Evolutionary conservation across 2,797 vertebrate species (phyloP).

Genomic region (Prionace glauca): DNA sequence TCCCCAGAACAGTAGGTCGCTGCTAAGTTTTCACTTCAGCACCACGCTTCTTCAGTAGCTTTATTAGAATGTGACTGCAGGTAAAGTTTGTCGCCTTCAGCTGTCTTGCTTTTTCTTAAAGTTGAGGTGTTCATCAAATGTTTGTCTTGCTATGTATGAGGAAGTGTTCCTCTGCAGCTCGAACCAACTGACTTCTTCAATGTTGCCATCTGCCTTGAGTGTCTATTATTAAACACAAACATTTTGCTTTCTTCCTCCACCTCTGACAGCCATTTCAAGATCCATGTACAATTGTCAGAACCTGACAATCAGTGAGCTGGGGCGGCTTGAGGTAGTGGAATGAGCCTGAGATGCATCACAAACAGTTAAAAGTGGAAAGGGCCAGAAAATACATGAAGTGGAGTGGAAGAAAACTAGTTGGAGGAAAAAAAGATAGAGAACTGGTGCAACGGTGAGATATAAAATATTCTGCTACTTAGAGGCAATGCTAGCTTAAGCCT

Average conservation of each 20-base stretch:
- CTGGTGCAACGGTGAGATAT: background rate
- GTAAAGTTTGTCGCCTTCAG: background rate
- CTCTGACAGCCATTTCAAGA: background rate
- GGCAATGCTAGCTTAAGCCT: background rate
- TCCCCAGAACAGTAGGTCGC: background rate
- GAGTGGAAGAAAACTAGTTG: background rate
- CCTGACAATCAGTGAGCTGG: background rate
- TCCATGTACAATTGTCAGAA: background rate
- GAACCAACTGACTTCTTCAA: background rate
- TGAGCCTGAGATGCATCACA: background rate
- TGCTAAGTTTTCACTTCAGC: background rate
- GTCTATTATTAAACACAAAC: slow-evolving; percentile 1
- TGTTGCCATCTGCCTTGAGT: background rate
- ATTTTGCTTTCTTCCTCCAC: background rate
- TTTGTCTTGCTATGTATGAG: background rate
- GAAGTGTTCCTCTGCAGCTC: background rate
- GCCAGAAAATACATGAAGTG: background rate
- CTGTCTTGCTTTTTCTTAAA: background rate
- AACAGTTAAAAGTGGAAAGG: background rate
- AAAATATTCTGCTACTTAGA: background rate
- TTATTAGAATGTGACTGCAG: background rate
- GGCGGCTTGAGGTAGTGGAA: background rate
- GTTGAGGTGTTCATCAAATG: background rate
- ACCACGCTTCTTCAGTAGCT: background rate
- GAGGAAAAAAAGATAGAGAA: background rate